A percentile compares a stretch with the other conserved stretches of the same genome.
These are phyloP conservation scores for Crossoptilon crossoptilon DNA, from an alignment of 2,797 vertebrate species.

Conservation along the genomic window DNA sequence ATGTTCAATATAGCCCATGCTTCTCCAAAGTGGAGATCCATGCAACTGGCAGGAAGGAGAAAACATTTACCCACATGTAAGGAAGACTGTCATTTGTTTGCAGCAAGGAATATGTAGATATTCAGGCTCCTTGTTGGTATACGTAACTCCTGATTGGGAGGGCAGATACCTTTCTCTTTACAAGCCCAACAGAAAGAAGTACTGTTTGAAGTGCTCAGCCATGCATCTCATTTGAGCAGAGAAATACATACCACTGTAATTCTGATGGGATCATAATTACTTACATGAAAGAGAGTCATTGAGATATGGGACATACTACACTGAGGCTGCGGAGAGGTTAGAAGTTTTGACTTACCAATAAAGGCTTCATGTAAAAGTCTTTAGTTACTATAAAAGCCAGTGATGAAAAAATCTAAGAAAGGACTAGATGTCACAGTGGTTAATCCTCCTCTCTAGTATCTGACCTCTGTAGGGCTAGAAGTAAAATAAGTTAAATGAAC, in stretches of 20 bases:
- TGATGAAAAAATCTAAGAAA: conserved; percentile 32
- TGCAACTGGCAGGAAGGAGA: neutral
- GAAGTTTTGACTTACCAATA: conserved; percentile 16
- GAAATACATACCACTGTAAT: neutral
- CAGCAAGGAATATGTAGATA: neutral
- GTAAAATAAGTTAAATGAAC: conserved; percentile 54
- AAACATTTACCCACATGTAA: fast-evolving
- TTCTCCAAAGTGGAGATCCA: fast-evolving
- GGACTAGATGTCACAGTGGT: neutral
- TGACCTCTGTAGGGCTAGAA: conserved; percentile 46
- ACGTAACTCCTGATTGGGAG: neutral
- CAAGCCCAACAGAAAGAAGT: neutral
- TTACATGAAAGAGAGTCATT: neutral
- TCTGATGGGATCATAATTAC: neutral
- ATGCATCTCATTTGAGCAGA: fast-evolving
- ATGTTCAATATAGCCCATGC: neutral
- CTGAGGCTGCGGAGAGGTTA: neutral
- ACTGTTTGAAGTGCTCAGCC: neutral
- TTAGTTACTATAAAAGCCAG: conserved; percentile 29
- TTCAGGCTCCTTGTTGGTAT: neutral
- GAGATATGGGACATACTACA: neutral
- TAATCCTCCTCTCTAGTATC: conserved; percentile 42
- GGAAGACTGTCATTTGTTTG: neutral
- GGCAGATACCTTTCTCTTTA: neutral
- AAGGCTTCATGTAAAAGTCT: conserved; percentile 31